These are phyloP conservation scores for Microcebus lehilahytsara DNA, from an alignment of 2,113 vertebrate genomes.

Conservation along the genomic window DNA sequence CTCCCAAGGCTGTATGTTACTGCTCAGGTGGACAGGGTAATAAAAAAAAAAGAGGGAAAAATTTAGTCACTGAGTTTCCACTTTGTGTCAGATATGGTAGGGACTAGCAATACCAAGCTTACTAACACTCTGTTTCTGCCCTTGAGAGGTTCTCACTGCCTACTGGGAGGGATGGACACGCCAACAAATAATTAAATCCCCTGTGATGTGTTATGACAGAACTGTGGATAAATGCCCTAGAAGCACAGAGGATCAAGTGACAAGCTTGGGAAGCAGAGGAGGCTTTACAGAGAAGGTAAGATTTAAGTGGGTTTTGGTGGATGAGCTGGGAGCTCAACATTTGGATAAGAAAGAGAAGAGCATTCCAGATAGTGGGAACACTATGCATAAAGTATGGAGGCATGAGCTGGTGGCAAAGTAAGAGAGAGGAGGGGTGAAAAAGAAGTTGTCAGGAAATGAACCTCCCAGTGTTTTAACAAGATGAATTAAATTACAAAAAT, in stretches of 20 bases:
- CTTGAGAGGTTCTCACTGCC: neutral
- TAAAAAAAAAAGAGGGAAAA: neutral
- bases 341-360: constrained; percentile 38
- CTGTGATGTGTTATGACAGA: neutral
- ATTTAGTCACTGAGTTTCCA: constrained; percentile 23
- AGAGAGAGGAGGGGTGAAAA: neutral
- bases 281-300: constrained; percentile 25
- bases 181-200: constrained; percentile 36
- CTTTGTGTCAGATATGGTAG: neutral
- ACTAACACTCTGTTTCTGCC: neutral
- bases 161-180: neutral
- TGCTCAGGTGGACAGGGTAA: neutral
- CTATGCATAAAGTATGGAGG: neutral
- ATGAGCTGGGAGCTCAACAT: constrained; percentile 33
- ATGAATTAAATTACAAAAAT: constrained; percentile 20
- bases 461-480: neutral
- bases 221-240: neutral
- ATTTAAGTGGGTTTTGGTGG: constrained; percentile 16
- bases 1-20: constrained; percentile 10
- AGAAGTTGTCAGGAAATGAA: neutral
- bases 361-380: neutral
- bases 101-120: neutral
- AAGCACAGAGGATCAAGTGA: neutral
- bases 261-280: constrained; percentile 32
- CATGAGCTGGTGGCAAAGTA: neutral